Base-by-base conservation (phyloP, 2,888 invertebrate species). In the Gortyna flavago region DNA sequence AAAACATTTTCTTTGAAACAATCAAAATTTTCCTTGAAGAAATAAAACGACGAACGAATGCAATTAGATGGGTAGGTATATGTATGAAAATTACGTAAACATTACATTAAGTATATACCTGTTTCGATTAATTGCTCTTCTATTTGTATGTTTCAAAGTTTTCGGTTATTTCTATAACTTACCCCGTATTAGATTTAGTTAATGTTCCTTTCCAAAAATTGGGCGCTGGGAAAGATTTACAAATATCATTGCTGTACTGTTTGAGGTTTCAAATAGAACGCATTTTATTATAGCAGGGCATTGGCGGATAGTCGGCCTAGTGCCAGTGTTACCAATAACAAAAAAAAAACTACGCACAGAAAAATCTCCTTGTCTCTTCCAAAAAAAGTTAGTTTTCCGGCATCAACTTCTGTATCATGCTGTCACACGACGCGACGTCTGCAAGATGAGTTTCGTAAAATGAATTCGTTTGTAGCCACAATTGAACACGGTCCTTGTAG, bases 371-470 rank as follows among this genome's bases (percentile, higher is more conserved):
- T 89, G 91, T 69, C 94, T 79, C 92, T 93, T 95, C 95, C 90
- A 92, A 89, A 77, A 70, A 67, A 51, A 41, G 44, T 29, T 66
- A 81, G 80, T 84, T 86, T 87, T 77, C 81, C 71, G n/a, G n/a
- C 81, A 73, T 81, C 79, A 80, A 79, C 57, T 82, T 94, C 93
- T 87, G 89, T 89, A 93, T 85, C 87, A 84, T 89, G 93, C 89
- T 93, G 93, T 94, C 93, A 91, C 89, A 91, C 90, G 91, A 59
- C 91, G 94, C 80, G 84, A 89, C 91, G 94, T 91, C 93, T 93
- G 92, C 92, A 95, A 96, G 96, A 95, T 95, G 96, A 96, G 95
- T 96, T 96, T 95, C 95, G 95, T 95, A 95, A 92, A 95, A 96
- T 95, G 96, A 95, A 95, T 96, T 96, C 95, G 95, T 95, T 95